phyloP scores from a whole-genome alignment of 2,888 invertebrate genomes.

The Bombylius major region DNA sequence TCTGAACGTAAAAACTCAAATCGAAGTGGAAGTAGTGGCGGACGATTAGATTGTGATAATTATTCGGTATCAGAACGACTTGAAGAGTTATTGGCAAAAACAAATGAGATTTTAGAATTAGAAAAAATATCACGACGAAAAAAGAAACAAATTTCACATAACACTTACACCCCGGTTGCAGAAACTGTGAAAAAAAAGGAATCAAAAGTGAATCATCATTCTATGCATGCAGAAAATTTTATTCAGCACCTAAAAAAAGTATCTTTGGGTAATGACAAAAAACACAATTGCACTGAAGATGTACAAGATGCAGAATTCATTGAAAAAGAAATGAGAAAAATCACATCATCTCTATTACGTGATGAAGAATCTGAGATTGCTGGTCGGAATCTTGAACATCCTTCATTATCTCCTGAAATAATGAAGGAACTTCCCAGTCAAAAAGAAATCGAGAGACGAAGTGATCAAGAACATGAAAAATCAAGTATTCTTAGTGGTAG shows the following conservation, averaged over 20 bases:
- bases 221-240: slow-evolving; percentile 3
- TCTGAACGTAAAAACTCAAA: slow-evolving; percentile 9
- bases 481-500: slow-evolving; percentile 13
- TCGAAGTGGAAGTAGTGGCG: slow-evolving; percentile 5
- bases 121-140: slow-evolving; percentile 22
- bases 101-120: slow-evolving; percentile 30
- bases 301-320: slow-evolving; percentile 9
- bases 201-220: slow-evolving; percentile 26
- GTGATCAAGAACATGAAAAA: slow-evolving; percentile 12
- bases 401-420: slow-evolving; percentile 13
- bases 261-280: background rate
- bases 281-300: background rate
- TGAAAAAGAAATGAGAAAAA: slow-evolving; percentile 16
- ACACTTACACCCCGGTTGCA: background rate
- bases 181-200: slow-evolving; percentile 34
- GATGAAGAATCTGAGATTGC: background rate
- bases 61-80: slow-evolving; percentile 27
- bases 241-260: slow-evolving; percentile 6
- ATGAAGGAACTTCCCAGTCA: slow-evolving; percentile 10
- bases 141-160: slow-evolving; percentile 10
- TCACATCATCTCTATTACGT: slow-evolving; percentile 9
- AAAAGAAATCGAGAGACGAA: slow-evolving; percentile 11
- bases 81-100: slow-evolving; percentile 28
- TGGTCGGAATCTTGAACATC: slow-evolving; percentile 3
- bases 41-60: slow-evolving; percentile 20